Conservation (phyloP, 2,797 vertebrate genomes). For the Picus viridis region DNA sequence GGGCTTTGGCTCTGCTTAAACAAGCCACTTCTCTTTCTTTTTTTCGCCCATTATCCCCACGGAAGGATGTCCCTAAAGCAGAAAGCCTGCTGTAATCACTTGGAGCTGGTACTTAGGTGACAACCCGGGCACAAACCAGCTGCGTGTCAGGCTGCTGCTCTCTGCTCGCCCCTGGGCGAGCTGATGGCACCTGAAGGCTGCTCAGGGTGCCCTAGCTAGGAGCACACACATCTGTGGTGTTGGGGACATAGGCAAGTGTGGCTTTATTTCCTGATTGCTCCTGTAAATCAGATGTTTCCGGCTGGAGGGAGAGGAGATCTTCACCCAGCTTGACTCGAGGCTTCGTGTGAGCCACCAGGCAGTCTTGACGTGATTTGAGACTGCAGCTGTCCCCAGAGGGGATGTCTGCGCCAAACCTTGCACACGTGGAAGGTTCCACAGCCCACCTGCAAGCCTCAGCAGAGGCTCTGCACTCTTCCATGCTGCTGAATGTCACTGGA, state of each 20-base stretch:
- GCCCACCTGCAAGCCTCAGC: not conserved
- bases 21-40: not conserved
- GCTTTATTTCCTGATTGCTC: not conserved
- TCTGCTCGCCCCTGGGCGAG: accelerated
- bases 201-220: accelerated
- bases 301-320: too few relatives aligned
- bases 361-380: not conserved
- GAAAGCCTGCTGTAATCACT: not conserved
- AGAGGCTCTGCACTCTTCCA: not conserved
- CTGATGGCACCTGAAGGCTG: not conserved
- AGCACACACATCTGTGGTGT: accelerated
- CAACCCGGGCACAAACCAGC: not conserved
- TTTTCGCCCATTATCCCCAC: not conserved
- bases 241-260: not conserved
- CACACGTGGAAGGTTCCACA: not conserved
- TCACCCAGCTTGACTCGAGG: not conserved
- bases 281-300: not conserved
- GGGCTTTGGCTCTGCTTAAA: slow-evolving; percentile 6
- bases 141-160: not conserved
- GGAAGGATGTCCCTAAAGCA: slow-evolving; percentile 21
- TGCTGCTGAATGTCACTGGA: not conserved
- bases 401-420: accelerated
- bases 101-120: not conserved
- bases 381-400: not conserved
- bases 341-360: not conserved